Evolutionary conservation across 2,113 vertebrate genomes (phyloP).

Genomic region (Poecilia latipinna): DNA sequence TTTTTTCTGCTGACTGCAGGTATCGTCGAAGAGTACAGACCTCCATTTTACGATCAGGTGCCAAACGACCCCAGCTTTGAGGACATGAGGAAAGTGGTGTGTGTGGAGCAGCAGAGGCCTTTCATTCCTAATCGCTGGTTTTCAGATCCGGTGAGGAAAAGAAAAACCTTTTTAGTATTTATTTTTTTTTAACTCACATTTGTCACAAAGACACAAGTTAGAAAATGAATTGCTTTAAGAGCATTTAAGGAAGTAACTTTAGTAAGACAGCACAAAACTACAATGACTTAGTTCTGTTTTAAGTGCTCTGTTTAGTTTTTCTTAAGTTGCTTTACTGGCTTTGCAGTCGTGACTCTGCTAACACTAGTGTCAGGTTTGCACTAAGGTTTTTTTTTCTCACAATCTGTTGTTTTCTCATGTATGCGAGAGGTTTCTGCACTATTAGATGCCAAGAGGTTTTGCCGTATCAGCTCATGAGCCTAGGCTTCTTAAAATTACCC

Average conservation of each 20-base stretch:
- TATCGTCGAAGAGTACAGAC: conserved; percentile 85
- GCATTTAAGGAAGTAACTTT: too few species aligned
- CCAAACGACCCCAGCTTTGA: conserved; percentile 86
- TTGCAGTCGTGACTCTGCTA: too few species aligned
- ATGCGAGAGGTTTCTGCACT: too few species aligned
- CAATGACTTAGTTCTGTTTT: neutral
- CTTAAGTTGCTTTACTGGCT: too few species aligned
- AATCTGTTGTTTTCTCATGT: too few species aligned
- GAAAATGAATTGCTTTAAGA: too few species aligned
- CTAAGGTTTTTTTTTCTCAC: too few species aligned
- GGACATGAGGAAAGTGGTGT: conserved; percentile 86
- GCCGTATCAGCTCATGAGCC: neutral
- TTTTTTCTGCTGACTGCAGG: conserved; percentile 58
- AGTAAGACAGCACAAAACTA: neutral
- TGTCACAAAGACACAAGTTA: neutral
- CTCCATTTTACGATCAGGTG: conserved; percentile 85
- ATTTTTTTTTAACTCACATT: neutral
- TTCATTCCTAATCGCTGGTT: conserved; percentile 87
- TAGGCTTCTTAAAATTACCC: too few species aligned
- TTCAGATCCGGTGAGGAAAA: conserved; percentile 81
- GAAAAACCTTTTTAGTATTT: neutral
- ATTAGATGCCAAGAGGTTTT: too few species aligned
- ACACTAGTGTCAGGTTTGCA: too few species aligned
- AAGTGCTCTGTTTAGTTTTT: neutral
- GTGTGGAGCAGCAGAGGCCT: conserved; percentile 85